Evolutionary conservation across 2,113 vertebrate species (phyloP), one percentile per base, ranked within the genome.

Genomic region (Salvelinus sp.): DNA sequence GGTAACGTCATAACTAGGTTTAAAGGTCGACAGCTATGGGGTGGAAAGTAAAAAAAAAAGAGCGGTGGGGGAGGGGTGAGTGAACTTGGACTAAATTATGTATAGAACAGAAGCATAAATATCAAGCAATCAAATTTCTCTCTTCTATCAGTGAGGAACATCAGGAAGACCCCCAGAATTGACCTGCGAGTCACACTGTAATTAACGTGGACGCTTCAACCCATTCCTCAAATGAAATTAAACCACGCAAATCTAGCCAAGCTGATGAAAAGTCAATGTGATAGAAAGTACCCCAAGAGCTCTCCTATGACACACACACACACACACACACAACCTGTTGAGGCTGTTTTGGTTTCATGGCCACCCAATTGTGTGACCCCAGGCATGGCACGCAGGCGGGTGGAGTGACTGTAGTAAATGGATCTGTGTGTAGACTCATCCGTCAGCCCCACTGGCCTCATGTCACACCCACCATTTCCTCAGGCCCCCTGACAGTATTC

Each of bases 1-100:
- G 87, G 90, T 80, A 89, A 93, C 89, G 79, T 69, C 82, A 80
- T 87, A 90, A 92, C 90, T 91, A 90, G 85, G 91, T 90, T 90
- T 88, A 89, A 89, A 89, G 85, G 88, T 89, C 85, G 84, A 87
- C 72, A 78, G 67, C 28, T 57, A 83, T 85, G 81, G 74, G 81
- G 87, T 70, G 77, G 77, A 84, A 30, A 70, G 57, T 27, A 74
- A 44, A 73, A 1, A 4, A 44, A 72, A 38, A 18, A 63, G n/a
- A 10, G 38, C 2, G 38, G 38, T 16, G 28, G 65, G 12, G 50
- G 65, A 9, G 74, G 16, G 0, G 88, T 84, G 9, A 44, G 38
- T 87, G 86, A 85, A 85, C 79, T 76, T 83, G 82, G 84, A 91
- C 86, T 90, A 90, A 91, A 91, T 92, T 90, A 91, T 91, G 85